Evolutionary conservation across 2,888 invertebrate genomes (phyloP).

Genomic region (Teleogryllus oceanicus): DNA sequence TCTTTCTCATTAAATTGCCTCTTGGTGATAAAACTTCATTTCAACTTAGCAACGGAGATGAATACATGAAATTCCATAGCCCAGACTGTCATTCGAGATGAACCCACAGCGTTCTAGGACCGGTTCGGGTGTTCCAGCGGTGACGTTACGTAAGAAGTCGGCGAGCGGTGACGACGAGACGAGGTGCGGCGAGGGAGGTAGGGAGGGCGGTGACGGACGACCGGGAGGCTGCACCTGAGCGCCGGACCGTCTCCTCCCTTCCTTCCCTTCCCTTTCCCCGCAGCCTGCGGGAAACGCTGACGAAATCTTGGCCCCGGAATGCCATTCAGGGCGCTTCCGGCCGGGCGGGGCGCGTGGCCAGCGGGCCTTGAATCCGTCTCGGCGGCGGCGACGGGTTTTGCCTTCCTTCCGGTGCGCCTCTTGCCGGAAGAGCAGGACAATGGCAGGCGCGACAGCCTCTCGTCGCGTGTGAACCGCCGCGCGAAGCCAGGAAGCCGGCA

Average conservation of each 20-base stretch:
- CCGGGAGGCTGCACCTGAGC: slow-evolving; percentile 9
- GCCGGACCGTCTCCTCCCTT: neutral
- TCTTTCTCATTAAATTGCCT: no score
- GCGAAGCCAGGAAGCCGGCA: slow-evolving; percentile 30
- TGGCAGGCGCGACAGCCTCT: slow-evolving; percentile 18
- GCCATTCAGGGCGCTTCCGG: neutral
- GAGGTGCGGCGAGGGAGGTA: neutral
- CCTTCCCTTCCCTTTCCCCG: neutral
- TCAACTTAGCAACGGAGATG: no score
- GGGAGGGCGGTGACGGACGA: neutral
- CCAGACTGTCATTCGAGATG: no score
- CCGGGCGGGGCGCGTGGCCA: slow-evolving; percentile 11
- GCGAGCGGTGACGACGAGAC: no score
- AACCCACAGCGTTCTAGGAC: no score
- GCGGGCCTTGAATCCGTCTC: neutral
- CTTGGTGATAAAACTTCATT: no score
- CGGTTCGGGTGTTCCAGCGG: no score
- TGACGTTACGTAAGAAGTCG: no score
- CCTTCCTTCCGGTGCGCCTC: slow-evolving; percentile 11
- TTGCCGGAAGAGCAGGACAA: slow-evolving; percentile 11
- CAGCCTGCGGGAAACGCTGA: neutral
- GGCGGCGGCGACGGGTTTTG: slow-evolving; percentile 18
- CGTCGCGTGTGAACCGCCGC: slow-evolving; percentile 11
- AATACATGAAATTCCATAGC: no score
- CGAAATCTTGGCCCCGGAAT: slow-evolving; percentile 18